Evolutionary conservation across 2,888 invertebrate genomes (phyloP).

Genomic region (Caenorhabditis angaria): DNA sequence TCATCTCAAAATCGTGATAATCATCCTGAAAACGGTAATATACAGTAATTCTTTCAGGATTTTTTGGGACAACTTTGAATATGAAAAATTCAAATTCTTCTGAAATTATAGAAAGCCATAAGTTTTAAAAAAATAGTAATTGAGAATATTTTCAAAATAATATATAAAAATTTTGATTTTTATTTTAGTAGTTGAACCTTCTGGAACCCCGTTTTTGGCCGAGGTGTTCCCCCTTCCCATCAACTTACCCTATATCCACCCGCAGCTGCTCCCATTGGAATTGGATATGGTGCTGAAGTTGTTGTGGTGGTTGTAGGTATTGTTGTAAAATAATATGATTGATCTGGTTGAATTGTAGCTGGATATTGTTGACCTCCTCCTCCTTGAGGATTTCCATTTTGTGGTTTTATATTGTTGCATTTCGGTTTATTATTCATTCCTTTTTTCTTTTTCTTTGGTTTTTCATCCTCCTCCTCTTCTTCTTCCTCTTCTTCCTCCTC

Average conservation of each 20-base stretch:
- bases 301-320: background rate
- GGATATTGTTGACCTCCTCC: constrained; percentile 2
- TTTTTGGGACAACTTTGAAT: too few relatives aligned
- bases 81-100: too few relatives aligned
- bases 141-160: too few relatives aligned
- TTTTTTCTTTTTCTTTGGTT: constrained; percentile 7
- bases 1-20: constrained; percentile 26
- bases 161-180: too few relatives aligned
- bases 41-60: constrained; percentile 8
- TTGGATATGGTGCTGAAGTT: background rate
- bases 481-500: constrained; percentile 12
- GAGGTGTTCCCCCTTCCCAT: too few relatives aligned
- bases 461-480: constrained; percentile 13
- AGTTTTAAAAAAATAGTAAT: background rate
- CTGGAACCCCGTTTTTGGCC: too few relatives aligned
- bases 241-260: constrained; percentile 8
- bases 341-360: too few relatives aligned
- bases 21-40: constrained; percentile 25
- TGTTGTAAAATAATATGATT: too few relatives aligned
- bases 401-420: too few relatives aligned
- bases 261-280: background rate
- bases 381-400: background rate
- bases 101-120: too few relatives aligned
- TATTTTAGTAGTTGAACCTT: too few relatives aligned
- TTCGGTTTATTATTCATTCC: background rate